Base-by-base conservation (phyloP, 2,113 vertebrate genomes). In the Corythornis vintsioides region DNA sequence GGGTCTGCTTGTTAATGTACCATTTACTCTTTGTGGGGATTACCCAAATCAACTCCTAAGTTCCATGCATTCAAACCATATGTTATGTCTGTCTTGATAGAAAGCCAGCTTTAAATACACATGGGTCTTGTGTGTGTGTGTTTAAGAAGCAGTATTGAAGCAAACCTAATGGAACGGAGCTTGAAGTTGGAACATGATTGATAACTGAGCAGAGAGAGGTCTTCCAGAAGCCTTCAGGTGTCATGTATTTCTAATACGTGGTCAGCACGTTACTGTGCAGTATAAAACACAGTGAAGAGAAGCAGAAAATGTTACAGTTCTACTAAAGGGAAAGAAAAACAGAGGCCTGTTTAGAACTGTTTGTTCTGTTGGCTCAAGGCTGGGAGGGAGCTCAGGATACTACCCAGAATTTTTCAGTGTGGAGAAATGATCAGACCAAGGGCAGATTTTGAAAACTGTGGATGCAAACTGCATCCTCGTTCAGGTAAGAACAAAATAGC, bases 181-280 rank as follows among this genome's bases (percentile, higher is more conserved):
- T 76, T 90, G 45, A 79, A 83, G 16, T 71, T 69, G 72, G 45
- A 69, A 82, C 33, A 6, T 45, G 33, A 53, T 33, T 91, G 22
- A 48, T 85, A 48, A 56, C 55, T 3, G 8, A 89, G 38, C 33
- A 64, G 81, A 87, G 11, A 64, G 81, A 87, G 11, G 22, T 56
- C 53, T 89, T 92, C 40, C 65, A 86, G 65, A 71, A 73, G 45
- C 38, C 45, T 70, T 61, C 42, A 59, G 11, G 24, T 82, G 38
- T 74, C 21, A 7, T 29, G 11, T 47, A 81, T 91, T 53, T 65
- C 16, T 85, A 73, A 75, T n/a, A 63, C 67, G 52, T 35, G 17
- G 3, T 75, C 64, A 60, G 15, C 85, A 18, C 1, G 0, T 65
- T 85, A 45, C 6, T 21, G 11, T 89, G 53, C 0, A 0, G 15